These are phyloP conservation scores for Menura novaehollandiae DNA, from an alignment of 2,113 vertebrate genomes.

Conservation along the genomic window DNA sequence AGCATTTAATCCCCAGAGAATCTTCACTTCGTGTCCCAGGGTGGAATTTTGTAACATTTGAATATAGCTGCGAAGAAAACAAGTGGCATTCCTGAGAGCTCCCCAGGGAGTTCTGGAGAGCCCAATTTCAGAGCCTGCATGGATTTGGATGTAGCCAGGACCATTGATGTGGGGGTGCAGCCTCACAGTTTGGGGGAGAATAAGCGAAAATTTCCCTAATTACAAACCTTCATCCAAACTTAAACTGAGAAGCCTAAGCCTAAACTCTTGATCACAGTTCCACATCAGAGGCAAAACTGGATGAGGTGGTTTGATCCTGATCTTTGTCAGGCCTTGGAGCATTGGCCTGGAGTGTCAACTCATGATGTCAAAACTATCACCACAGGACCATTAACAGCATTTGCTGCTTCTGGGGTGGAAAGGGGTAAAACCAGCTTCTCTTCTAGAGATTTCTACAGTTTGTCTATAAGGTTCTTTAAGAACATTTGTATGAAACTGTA, in stretches of 20 bases:
- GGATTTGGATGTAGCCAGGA: too few species aligned
- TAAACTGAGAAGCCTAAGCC: not conserved
- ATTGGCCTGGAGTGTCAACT: accelerated
- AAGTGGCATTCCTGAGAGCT: not conserved
- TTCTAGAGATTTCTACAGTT: not conserved
- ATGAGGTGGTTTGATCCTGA: not conserved
- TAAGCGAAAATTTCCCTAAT: not conserved
- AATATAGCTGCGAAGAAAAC: not conserved
- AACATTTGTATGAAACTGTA: not conserved
- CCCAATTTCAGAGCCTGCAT: not conserved
- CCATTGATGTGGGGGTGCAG: accelerated
- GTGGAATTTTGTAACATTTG: not conserved
- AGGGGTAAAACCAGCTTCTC: not conserved
- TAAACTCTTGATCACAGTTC: not conserved
- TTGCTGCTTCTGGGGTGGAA: not conserved
- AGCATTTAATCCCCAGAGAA: not conserved
- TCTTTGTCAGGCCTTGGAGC: not conserved
- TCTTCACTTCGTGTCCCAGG: not conserved
- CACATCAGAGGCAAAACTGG: not conserved
- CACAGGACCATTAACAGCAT: not conserved
- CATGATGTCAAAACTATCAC: not conserved
- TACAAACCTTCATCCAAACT: not conserved
- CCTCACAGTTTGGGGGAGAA: not conserved
- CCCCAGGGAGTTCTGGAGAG: not conserved
- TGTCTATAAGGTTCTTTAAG: not conserved